Percentiles rank a stretch among this genome's conserved stretches.
phyloP scores from a whole-genome alignment of 1,140 invertebrate genomes.

The Heterodera schachtii region DNA sequence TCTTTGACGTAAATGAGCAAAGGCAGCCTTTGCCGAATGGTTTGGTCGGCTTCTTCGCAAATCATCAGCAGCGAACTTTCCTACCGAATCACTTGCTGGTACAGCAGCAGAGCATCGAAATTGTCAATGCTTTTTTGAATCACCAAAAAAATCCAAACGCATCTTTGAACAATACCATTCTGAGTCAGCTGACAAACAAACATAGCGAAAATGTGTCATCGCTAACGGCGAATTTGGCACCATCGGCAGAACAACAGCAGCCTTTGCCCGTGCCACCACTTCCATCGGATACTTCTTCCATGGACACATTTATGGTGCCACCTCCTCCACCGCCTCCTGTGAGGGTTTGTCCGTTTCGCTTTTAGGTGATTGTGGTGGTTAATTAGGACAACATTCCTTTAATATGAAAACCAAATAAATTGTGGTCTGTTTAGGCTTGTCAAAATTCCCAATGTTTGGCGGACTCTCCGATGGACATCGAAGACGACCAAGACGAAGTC shows the following conservation, averaged over 20 bases:
- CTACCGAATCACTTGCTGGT: background rate
- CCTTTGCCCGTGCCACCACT: slow-evolving; percentile 10
- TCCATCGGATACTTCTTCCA: background rate
- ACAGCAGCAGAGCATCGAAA: slow-evolving; percentile 14
- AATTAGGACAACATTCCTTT: background rate
- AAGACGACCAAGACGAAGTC: slow-evolving; percentile 25
- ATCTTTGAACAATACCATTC: background rate
- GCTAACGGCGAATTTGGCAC: background rate
- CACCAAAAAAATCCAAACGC: background rate
- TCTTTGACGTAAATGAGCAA: background rate
- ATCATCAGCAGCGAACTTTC: slow-evolving; percentile 13
- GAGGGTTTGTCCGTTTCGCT: background rate
- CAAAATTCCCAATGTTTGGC: background rate
- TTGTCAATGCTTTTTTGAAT: slow-evolving; percentile 3
- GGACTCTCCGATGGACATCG: slow-evolving; percentile 43
- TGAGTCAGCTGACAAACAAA: background rate
- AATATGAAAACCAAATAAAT: background rate
- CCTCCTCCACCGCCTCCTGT: slow-evolving; percentile 22
- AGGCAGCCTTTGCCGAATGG: background rate
- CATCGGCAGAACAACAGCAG: background rate
- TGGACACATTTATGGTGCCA: slow-evolving; percentile 13
- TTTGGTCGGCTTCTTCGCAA: background rate
- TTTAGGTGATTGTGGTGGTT: background rate
- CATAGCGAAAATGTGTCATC: background rate
- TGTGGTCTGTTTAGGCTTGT: background rate